Evolutionary conservation across 2,888 invertebrate species (phyloP), one percentile per base, ranked within the genome.

Genomic region (Caenorhabditis japonica): DNA sequence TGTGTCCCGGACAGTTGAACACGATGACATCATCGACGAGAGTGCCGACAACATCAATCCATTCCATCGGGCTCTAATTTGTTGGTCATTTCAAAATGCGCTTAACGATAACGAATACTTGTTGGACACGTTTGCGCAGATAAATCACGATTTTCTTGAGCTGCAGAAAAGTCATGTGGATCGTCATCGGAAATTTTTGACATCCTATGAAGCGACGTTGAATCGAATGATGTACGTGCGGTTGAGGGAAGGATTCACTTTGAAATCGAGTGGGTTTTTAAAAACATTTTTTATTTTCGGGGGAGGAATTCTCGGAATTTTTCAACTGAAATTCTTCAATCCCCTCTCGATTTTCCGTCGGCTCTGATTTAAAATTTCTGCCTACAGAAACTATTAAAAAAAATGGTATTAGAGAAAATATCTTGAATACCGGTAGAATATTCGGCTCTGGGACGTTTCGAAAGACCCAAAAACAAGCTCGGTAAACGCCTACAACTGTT

Each of bases 161-260:
- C 30, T 80, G 2, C 75, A 79, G 38, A 61, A 71, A 30, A 75
- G 60, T 71, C 88, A 53, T 36, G 78, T 68, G 17, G 62, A 68
- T 27, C 52, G 81, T 4, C 77, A 78, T 38, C 58, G 75, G 1
- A 49, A 74, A 17, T 71, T 72, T 36, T 27, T 43, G 23, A 56
- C 64, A n/a, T 17, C 47, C n/a, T 77, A 79, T 23, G n/a, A 46
- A 13, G 68, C 69, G 8, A 79, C 73, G 7, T 43, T 93, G 71
- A 90, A 91, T 76, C 91, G 92, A 83, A 89, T 93, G 51, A 88
- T 93, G 68, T 92, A 92, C 53, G 92, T 93, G 81, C 89, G 93
- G 70, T 89, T 93, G 74, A 89, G 93, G 43, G 93, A 93, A 89
- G 93, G 93, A 30, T 93, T 92, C 88, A 91, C 91, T 39, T 90